A percentile compares a stretch with the other conserved stretches of the same genome.
phyloP scores from a whole-genome alignment of 2,888 invertebrate genomes.

The Leptura quadrifasciata region DNA sequence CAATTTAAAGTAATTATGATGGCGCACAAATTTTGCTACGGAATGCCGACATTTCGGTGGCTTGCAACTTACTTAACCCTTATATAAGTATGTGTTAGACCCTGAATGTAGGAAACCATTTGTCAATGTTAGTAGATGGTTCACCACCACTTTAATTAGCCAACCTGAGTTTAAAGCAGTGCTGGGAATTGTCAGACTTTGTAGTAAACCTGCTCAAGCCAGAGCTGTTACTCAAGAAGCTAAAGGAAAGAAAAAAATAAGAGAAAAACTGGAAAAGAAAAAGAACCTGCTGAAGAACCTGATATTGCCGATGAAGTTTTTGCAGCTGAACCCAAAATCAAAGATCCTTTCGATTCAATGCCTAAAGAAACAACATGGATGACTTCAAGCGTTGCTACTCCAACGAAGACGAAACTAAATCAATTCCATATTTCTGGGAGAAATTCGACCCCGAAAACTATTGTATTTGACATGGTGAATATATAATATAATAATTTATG shows the following conservation, averaged over 20 bases:
- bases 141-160: constrained; percentile 88
- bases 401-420: constrained; percentile 94
- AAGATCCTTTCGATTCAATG: constrained; percentile 93
- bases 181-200: constrained; percentile 82
- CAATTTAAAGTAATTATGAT: constrained; percentile 85
- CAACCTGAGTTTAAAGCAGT: constrained; percentile 89
- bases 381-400: constrained; percentile 98
- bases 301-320: constrained; percentile 82
- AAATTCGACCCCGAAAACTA: constrained; percentile 97
- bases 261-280: constrained; percentile 73
- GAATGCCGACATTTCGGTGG: constrained; percentile 95
- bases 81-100: constrained; percentile 89
- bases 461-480: constrained; percentile 98
- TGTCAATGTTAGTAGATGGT: constrained; percentile 94
- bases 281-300: constrained; percentile 77
- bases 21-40: constrained; percentile 94
- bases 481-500: constrained; percentile 91
- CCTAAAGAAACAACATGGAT: constrained; percentile 96
- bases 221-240: constrained; percentile 73
- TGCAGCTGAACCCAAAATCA: constrained; percentile 87
- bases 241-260: constrained; percentile 64
- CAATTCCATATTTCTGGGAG: constrained; percentile 98
- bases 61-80: constrained; percentile 89
- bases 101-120: constrained; percentile 81
- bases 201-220: constrained; percentile 85